phyloP scores from a whole-genome alignment of 2,797 vertebrate genomes.

The Nasua narica region DNA sequence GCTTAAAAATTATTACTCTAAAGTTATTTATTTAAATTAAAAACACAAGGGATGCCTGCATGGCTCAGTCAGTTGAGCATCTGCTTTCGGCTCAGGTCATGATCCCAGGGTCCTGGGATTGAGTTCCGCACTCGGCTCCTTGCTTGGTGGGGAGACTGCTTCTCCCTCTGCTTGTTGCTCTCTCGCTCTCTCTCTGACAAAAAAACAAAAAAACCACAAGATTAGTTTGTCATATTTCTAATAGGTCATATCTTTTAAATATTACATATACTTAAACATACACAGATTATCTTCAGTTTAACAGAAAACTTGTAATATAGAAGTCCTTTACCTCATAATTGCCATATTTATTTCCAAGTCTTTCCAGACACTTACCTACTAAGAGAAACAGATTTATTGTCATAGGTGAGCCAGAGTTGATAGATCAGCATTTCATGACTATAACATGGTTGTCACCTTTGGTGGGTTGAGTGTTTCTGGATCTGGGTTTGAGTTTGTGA shows the following conservation, averaged over 20 bases:
- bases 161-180: too few relatives aligned
- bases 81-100: too few relatives aligned
- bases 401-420: neutral
- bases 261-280: neutral
- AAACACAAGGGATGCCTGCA: neutral
- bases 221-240: neutral
- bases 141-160: too few relatives aligned
- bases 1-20: neutral
- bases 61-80: too few relatives aligned
- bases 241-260: neutral
- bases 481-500: neutral
- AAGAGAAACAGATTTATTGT: neutral
- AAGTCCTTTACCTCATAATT: neutral
- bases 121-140: too few relatives aligned
- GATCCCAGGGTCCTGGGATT: too few relatives aligned
- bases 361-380: neutral
- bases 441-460: neutral
- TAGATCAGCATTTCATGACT: neutral
- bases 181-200: too few relatives aligned
- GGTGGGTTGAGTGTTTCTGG: neutral
- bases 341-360: neutral
- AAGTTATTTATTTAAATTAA: neutral
- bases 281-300: neutral
- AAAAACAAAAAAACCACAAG: neutral
- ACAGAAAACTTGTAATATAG: neutral